Evolutionary conservation across 2,888 invertebrate genomes (phyloP).

Genomic region (Parelbella ahira): DNA sequence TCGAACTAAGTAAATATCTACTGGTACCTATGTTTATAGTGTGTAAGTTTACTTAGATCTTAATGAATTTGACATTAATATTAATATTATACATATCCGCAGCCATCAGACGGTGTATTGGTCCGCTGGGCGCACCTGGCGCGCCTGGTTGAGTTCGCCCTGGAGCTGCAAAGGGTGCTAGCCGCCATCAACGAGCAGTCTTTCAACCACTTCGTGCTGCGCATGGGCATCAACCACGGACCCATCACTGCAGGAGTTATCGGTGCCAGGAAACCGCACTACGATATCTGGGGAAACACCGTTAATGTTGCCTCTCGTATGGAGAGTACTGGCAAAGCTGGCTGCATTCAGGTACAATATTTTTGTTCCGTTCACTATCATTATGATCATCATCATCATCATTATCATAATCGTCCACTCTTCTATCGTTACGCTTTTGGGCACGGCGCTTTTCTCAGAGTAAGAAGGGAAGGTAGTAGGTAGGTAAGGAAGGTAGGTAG

Average conservation of each 20-base stretch:
- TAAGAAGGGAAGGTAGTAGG: too few species aligned
- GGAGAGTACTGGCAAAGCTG: slow-evolving; percentile 98
- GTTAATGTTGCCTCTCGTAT: slow-evolving; percentile 98
- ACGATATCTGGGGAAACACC: slow-evolving; percentile 98
- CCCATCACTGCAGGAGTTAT: slow-evolving; percentile 98
- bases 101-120: slow-evolving; percentile 86
- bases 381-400: too few species aligned
- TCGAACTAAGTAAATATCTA: too few species aligned
- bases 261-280: slow-evolving; percentile 96
- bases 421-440: too few species aligned
- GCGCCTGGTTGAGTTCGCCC: slow-evolving; percentile 92
- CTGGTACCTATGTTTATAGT: too few species aligned
- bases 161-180: slow-evolving; percentile 93
- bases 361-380: too few species aligned
- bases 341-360: slow-evolving; percentile 97
- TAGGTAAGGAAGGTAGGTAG: too few species aligned
- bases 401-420: too few species aligned
- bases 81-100: slow-evolving; percentile 12
- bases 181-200: slow-evolving; percentile 96
- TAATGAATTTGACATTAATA: too few species aligned
- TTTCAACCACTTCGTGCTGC: slow-evolving; percentile 95
- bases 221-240: slow-evolving; percentile 97
- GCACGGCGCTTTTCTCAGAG: too few species aligned
- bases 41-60: too few species aligned
- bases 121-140: slow-evolving; percentile 92